phyloP scores from a whole-genome alignment of 2,797 vertebrate genomes.

The Synanceia verrucosa region DNA sequence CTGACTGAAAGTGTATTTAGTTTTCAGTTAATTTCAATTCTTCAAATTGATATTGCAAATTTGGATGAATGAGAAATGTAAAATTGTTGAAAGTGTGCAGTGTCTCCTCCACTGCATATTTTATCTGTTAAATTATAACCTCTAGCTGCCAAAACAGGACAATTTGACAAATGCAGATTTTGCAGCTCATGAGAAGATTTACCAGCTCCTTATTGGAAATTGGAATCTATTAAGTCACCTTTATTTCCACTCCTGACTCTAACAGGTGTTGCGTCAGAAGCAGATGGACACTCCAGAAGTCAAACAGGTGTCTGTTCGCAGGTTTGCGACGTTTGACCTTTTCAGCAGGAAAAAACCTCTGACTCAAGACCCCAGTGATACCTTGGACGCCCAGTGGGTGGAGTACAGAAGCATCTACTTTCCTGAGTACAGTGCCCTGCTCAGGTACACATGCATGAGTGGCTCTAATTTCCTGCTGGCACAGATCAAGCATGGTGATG shows the following conservation, averaged over 20 bases:
- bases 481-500: not conserved
- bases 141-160: not conserved
- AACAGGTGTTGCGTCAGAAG: conserved; percentile 91
- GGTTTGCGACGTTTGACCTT: conserved; percentile 93
- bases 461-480: conserved; percentile 5
- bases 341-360: conserved; percentile 84
- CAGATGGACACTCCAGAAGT: conserved; percentile 85
- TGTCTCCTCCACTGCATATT: not conserved
- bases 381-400: conserved; percentile 86
- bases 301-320: conserved; percentile 90
- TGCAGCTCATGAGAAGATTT: not conserved
- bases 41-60: not conserved
- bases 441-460: conserved; percentile 83
- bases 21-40: not conserved
- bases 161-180: not conserved
- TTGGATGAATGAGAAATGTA: not conserved
- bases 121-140: not conserved
- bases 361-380: conserved; percentile 72
- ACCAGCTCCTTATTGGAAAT: not conserved
- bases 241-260: not conserved
- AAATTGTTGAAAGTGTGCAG: not conserved
- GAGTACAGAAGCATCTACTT: conserved; percentile 90
- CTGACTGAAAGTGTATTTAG: not conserved
- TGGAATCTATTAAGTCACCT: not conserved
- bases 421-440: conserved; percentile 88